A percentile compares a stretch with the other conserved stretches of the same genome.
Conservation (phyloP, 2,888 invertebrate genomes). For the Ferrisia virgata region DNA sequence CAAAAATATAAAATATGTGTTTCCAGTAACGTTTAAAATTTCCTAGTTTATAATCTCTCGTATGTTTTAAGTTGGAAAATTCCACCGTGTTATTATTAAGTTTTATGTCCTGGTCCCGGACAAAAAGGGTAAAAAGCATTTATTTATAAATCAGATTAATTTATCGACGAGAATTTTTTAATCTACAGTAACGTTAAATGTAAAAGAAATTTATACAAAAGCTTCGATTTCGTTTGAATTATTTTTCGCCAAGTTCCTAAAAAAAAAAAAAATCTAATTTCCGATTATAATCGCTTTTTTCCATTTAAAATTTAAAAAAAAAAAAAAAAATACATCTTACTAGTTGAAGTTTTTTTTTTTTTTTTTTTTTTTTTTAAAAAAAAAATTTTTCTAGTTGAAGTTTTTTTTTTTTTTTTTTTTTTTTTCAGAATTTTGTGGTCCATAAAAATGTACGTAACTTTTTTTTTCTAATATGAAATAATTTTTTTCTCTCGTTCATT, state of each 20-base stretch:
- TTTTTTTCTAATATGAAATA: background rate
- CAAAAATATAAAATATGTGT: background rate
- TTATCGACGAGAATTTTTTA: conserved; percentile 20
- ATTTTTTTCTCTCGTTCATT: conserved; percentile 30
- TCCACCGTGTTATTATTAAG: conserved; percentile 21
- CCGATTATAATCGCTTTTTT: background rate
- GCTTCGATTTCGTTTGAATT: conserved; percentile 20
- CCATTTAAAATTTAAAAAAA: too few species aligned
- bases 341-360: background rate
- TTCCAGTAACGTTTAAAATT: background rate
- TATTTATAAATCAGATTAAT: conserved; percentile 36
- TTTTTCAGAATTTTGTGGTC: conserved; percentile 7
- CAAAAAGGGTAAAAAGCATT: conserved; percentile 46
- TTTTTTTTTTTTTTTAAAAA: background rate
- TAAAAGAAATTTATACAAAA: background rate
- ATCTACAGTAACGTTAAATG: conserved; percentile 15
- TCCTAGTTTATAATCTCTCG: background rate
- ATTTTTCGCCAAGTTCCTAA: conserved; percentile 25
- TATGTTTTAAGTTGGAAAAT: conserved; percentile 20
- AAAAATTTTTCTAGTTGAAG: background rate
- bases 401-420: background rate
- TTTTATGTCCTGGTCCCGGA: conserved; percentile 44
- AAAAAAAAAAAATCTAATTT: conserved; percentile 3
- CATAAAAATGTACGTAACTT: conserved; percentile 13
- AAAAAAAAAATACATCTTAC: background rate